Base-by-base conservation (phyloP, 2,888 invertebrate genomes). In the Ornithoptera alexandrae region DNA sequence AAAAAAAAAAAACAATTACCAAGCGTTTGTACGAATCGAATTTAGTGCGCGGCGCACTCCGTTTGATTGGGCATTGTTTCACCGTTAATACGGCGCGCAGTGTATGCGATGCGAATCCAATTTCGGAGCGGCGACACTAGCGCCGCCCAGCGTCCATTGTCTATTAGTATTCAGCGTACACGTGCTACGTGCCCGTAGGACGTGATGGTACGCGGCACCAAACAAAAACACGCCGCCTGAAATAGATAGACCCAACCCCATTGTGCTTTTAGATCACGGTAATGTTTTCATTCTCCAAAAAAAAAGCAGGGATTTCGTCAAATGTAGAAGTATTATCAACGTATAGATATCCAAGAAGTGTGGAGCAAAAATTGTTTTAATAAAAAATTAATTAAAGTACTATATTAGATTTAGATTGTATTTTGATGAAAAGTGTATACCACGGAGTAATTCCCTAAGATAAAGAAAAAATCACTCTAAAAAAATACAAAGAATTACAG, bases 51-150 rank as follows among this genome's bases (percentile, higher is more conserved):
- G 68, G 71, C 75, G 80, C 81, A 83, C 81, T 82, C 76, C 78
- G 81, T 85, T 85, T 90, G 87, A 90, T 91, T 89, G 89, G 82
- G 81, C 80, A 90, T 89, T 90, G 90, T 92, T 90, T 88, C 79
- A 75, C 73, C 78, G 79, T 81, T 87, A 86, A 87, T 86, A 83
- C 81, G 72, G 73, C 75, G 79, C 80, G 81, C 85, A 81, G 77
- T 80, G 81, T 80, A 81, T 84, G 83, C 83, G 77, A 81, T 81
- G 81, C 79, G 84, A 87, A 89, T 88, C 83, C 87, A 89, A 89
- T 89, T 88, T 90, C 83, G 78, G 81, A 81, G 78, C 80, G 46
- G 79, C 82, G 79, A 81, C 79, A 82, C 77, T 78, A 77, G 77
- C 82, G 77, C 77, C 76, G 80, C 80, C 83, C 82, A 79, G 78